Conservation (phyloP, 2,888 invertebrate species). For the Frankliniella intonsa region DNA sequence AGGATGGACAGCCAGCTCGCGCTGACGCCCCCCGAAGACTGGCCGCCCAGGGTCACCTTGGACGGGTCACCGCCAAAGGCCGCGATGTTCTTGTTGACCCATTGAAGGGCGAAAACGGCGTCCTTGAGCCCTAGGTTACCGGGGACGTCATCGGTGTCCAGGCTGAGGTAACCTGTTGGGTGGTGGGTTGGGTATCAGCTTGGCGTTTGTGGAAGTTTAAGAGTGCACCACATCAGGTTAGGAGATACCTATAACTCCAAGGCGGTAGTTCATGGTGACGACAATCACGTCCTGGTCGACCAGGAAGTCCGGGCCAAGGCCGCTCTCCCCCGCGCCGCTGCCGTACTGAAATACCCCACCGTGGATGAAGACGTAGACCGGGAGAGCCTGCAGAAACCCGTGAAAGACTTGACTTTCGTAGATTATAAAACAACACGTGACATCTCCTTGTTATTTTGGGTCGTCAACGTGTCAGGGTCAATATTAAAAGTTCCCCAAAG, state of each 20-base stretch:
- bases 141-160: background rate
- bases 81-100: constrained; percentile 32
- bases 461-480: background rate
- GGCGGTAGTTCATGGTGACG: background rate
- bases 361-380: background rate
- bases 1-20: background rate
- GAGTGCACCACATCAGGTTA: too few species aligned
- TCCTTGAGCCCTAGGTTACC: constrained; percentile 29
- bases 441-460: background rate
- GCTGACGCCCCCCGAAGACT: constrained; percentile 33
- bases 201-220: background rate
- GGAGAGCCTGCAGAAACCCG: background rate
- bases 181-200: background rate
- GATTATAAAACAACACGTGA: too few species aligned
- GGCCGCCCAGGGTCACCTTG: constrained; percentile 34
- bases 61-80: constrained; percentile 34
- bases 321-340: background rate
- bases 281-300: background rate
- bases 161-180: background rate
- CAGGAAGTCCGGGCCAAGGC: background rate
- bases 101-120: constrained; percentile 31
- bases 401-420: too few species aligned
- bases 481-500: background rate
- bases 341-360: background rate
- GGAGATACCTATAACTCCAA: background rate